Conservation (phyloP, 2,113 vertebrate genomes). For the Polypterus bichir region DNA sequence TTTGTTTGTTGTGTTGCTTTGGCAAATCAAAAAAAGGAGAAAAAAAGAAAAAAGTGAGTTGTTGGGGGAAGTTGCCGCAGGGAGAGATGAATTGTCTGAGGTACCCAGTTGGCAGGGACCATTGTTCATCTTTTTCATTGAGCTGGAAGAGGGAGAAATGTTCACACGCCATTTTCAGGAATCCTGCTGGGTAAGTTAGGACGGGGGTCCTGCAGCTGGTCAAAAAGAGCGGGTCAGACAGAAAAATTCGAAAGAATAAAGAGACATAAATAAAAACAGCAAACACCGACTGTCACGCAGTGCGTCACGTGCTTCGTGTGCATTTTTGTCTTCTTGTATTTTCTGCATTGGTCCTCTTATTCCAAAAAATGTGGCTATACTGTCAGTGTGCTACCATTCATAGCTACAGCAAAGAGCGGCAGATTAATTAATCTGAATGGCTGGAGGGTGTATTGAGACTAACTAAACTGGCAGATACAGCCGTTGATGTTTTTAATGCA, state of each 20-base stretch:
- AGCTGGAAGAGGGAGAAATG: conserved; percentile 45
- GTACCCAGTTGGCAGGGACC: conserved; percentile 43
- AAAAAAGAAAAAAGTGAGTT: conserved; percentile 5
- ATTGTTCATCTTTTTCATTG: conserved; percentile 62
- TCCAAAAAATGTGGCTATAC: too few relatives aligned
- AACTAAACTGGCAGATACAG: too few relatives aligned
- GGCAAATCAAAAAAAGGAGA: conserved; percentile 15
- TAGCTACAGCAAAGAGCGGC: too few relatives aligned
- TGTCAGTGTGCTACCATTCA: too few relatives aligned
- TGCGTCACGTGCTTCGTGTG: conserved; percentile 8
- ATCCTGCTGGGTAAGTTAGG: conserved; percentile 63
- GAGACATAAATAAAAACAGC: neutral
- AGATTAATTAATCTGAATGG: too few relatives aligned
- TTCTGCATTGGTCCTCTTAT: too few relatives aligned
- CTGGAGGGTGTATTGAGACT: too few relatives aligned
- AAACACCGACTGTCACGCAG: too few relatives aligned
- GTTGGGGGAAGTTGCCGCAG: conserved; percentile 5
- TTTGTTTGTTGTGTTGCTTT: conserved; percentile 16
- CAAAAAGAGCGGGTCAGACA: conserved; percentile 54
- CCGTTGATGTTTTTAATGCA: too few relatives aligned
- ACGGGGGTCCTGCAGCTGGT: conserved; percentile 51
- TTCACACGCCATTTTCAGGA: conserved; percentile 65
- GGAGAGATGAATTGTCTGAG: conserved; percentile 19
- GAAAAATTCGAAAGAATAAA: conserved; percentile 11
- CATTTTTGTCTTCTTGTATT: too few relatives aligned